Conservation (phyloP, 1,140 invertebrate species). For the Leptinotarsa undecemlineata region DNA sequence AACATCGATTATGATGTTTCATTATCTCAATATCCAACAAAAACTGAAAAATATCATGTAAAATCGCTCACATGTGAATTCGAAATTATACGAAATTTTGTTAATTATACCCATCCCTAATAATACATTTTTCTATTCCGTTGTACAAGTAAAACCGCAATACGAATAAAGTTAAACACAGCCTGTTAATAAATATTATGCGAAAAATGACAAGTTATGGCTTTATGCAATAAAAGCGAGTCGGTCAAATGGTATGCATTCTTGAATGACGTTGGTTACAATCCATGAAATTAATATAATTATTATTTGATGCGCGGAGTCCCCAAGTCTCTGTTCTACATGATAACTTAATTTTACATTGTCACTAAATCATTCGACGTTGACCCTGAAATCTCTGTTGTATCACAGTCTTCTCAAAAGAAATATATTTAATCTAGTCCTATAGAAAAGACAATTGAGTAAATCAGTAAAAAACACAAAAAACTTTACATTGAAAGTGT, state of each 20-base stretch:
- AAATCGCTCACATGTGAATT: slow-evolving; percentile 11
- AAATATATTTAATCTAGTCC: too few species aligned
- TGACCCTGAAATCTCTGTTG: too few species aligned
- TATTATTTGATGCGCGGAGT: slow-evolving; percentile 5
- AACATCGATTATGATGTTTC: too few species aligned
- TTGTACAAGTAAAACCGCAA: slow-evolving; percentile 6
- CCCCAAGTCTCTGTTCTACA: too few species aligned
- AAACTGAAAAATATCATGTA: not conserved
- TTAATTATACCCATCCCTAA: slow-evolving; percentile 4
- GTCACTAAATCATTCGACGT: too few species aligned
- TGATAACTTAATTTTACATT: too few species aligned
- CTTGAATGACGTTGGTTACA: not conserved
- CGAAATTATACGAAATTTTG: slow-evolving; percentile 19
- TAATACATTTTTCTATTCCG: slow-evolving; percentile 10
- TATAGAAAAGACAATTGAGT: too few species aligned
- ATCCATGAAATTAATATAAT: slow-evolving; percentile 9
- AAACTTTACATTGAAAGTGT: too few species aligned
- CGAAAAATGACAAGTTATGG: slow-evolving; percentile 9
- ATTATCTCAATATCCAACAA: not conserved
- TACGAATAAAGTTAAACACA: slow-evolving; percentile 10
- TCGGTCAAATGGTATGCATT: not conserved
- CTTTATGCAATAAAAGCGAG: slow-evolving; percentile 11
- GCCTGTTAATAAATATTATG: slow-evolving; percentile 1
- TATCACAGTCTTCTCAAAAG: too few species aligned
- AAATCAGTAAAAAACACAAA: too few species aligned